phyloP scores from a whole-genome alignment of 2,888 invertebrate species.

The Ormia ochracea region DNA sequence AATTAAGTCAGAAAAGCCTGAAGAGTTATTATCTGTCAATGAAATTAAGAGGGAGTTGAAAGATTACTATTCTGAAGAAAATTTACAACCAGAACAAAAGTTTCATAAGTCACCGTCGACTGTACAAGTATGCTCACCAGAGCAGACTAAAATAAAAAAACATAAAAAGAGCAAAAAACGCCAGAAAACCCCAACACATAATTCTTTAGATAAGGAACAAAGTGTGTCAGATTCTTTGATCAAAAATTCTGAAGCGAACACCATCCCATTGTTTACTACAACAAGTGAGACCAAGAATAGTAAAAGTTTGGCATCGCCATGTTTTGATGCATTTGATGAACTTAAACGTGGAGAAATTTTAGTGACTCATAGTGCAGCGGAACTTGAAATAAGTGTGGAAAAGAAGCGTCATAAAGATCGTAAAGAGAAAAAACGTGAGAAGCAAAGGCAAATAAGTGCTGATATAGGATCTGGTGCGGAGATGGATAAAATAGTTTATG shows the following conservation, averaged over 20 bases:
- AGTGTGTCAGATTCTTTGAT: not conserved
- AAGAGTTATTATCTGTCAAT: constrained; percentile 43
- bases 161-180: constrained; percentile 91
- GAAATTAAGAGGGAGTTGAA: constrained; percentile 73
- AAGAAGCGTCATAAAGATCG: constrained; percentile 76
- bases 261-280: not conserved
- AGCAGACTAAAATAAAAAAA: constrained; percentile 81
- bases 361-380: constrained; percentile 13
- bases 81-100: constrained; percentile 58
- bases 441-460: constrained; percentile 69
- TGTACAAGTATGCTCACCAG: constrained; percentile 77
- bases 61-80: constrained; percentile 65
- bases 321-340: constrained; percentile 78
- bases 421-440: constrained; percentile 76
- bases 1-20: constrained; percentile 52
- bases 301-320: constrained; percentile 61
- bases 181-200: constrained; percentile 79
- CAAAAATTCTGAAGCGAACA: constrained; percentile 27
- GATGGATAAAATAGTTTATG: constrained; percentile 64
- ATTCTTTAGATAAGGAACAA: constrained; percentile 35
- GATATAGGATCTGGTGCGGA: constrained; percentile 67
- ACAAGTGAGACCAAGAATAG: constrained; percentile 36
- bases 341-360: constrained; percentile 75
- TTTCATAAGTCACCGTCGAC: constrained; percentile 58
- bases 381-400: constrained; percentile 64